Evolutionary conservation across 2,888 invertebrate genomes (phyloP), one percentile per base, ranked within the genome.

Genomic region (Onchidella celtica): DNA sequence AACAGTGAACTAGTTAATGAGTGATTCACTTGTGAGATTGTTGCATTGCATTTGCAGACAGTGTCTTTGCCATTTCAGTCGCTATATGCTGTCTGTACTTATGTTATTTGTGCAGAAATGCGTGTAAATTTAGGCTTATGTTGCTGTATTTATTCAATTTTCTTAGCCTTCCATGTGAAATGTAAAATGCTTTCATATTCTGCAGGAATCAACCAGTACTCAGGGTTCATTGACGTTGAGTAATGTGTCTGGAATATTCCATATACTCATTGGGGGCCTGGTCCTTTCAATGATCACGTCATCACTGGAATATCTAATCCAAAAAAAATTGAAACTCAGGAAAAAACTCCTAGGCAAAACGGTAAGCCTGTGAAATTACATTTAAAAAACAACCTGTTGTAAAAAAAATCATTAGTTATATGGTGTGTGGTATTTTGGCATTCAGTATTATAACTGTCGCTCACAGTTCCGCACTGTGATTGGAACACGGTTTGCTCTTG

Each of bases 231-330:
- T 99, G 92, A 97, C 98, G 61, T 94, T 99, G 86, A 97, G 97
- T 92, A 98, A 99, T 94, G 98, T 99, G 66, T 98, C 99, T n/a
- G 99, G 99, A 69, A 97, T 99, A 92, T 99, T 99, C 94, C 99
- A 99, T 95, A 99, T 99, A 91, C 95, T 99, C 85, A 97, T 99
- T 90, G 98, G 97, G 40, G 99, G 99, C 66, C 95, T 99, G 84
- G 95, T 97, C 47, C 94, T 98, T 55, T 98, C 99, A 32, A 95
- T 99, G 91, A 95, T 96, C 6, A 98, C 98, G 57, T 98, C 99
- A 6, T 95, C 99, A 77, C 94, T 98, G 77, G 99, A 99, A 94
- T 99, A 99, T 94, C 97, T 98, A 93, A 98, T 86, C 34, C 88
- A 89, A 75, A 80, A 81, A 63, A 86, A 87, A 27, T n/a, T 72